Conservation (phyloP, 2,113 vertebrate species). For the Spheniscus mendiculus region DNA sequence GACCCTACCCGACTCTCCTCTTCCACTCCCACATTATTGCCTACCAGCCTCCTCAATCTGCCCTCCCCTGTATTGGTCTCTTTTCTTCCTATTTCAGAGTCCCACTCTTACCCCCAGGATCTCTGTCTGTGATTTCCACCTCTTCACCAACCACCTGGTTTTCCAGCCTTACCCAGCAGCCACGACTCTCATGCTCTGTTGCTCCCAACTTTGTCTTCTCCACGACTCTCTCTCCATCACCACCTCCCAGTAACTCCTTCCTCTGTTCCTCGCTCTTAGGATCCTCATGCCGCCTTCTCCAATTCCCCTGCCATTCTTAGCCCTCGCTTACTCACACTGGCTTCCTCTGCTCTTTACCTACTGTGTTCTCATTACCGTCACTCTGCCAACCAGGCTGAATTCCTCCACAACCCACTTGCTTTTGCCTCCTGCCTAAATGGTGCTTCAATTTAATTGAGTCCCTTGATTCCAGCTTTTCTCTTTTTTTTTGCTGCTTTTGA, state of each 20-base stretch:
- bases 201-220: background rate
- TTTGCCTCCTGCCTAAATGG: background rate
- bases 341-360: background rate
- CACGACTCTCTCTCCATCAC: accelerated
- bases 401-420: background rate
- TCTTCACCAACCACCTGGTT: background rate
- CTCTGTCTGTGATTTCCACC: background rate
- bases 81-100: no score
- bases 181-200: accelerated
- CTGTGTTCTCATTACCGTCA: background rate
- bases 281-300: background rate
- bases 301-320: background rate
- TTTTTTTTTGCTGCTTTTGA: background rate
- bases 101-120: no score
- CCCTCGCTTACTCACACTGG: background rate
- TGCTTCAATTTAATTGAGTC: background rate
- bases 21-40: accelerated
- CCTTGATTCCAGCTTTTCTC: background rate
- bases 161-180: background rate
- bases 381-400: background rate
- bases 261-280: background rate
- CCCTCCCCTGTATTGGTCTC: accelerated
- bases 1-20: accelerated
- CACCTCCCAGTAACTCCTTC: background rate
- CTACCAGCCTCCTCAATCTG: no score